These are phyloP conservation scores for Empis stercorea DNA, from an alignment of 2,888 invertebrate species.

Conservation along the genomic window DNA sequence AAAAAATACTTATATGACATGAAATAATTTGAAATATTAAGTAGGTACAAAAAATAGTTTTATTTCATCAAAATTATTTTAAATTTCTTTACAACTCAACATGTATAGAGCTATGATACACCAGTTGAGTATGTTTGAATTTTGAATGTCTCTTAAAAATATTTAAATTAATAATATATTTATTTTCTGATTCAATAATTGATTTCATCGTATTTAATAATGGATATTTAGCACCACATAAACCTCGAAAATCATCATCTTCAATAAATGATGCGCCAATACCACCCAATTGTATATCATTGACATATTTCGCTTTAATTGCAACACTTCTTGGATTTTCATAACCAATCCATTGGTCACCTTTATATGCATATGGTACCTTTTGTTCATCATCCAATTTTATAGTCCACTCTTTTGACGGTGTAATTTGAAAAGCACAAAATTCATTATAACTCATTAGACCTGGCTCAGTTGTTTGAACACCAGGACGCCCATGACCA, in stretches of 20 bases:
- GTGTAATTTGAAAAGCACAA: neutral
- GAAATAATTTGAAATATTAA: too few relatives aligned
- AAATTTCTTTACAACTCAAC: constrained; percentile 17
- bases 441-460: constrained; percentile 42
- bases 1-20: too few relatives aligned
- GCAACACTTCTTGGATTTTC: constrained; percentile 28
- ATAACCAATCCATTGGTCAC: constrained; percentile 35
- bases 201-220: constrained; percentile 3
- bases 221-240: constrained; percentile 4
- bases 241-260: constrained; percentile 38
- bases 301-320: constrained; percentile 26
- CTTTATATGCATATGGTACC: constrained; percentile 29
- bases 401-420: constrained; percentile 17
- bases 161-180: neutral
- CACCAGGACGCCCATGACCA: constrained; percentile 36
- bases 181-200: neutral
- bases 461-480: constrained; percentile 38
- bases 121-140: neutral
- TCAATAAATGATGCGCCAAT: constrained; percentile 49
- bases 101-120: neutral
- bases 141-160: neutral
- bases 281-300: constrained; percentile 38
- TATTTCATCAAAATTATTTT: too few relatives aligned
- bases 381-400: constrained; percentile 22
- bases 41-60: too few relatives aligned